These are phyloP conservation scores for Cataglyphis rosenhaueri DNA, from an alignment of 2,888 invertebrate species.

Conservation along the genomic window DNA sequence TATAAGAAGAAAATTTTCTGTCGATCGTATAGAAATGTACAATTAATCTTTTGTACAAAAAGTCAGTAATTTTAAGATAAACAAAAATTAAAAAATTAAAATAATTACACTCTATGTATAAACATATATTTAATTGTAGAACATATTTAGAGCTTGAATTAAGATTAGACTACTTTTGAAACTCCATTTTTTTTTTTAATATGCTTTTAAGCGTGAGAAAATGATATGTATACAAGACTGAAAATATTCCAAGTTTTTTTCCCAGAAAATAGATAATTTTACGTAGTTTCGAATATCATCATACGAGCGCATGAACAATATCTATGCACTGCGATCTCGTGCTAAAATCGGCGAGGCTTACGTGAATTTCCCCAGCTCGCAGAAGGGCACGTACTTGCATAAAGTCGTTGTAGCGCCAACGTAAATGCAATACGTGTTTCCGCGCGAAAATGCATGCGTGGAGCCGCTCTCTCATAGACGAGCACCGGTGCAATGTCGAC, in stretches of 20 bases:
- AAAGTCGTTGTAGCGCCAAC: constrained; percentile 71
- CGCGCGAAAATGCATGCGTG: constrained; percentile 64
- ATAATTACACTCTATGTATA: not conserved
- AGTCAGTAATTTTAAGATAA: not conserved
- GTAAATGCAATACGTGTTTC: constrained; percentile 73
- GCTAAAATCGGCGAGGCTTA: constrained; percentile 21
- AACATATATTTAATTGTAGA: not conserved
- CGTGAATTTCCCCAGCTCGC: constrained; percentile 38
- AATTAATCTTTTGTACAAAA: not conserved
- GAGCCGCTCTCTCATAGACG: constrained; percentile 40
- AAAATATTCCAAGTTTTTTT: not conserved
- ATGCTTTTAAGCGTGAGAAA: not conserved
- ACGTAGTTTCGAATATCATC: constrained; percentile 11
- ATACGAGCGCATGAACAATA: not conserved
- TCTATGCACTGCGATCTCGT: constrained; percentile 22
- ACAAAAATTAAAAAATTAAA: not conserved
- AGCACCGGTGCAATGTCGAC: constrained; percentile 38
- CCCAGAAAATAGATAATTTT: not conserved
- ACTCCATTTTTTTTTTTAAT: not conserved
- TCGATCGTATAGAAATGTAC: not conserved
- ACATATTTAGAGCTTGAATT: not conserved
- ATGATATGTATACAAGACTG: not conserved
- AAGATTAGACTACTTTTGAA: not conserved
- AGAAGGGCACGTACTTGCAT: constrained; percentile 64
- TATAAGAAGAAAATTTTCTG: not conserved